Conservation (phyloP, 2,113 vertebrate species). For the Oceanodroma tethys region DNA sequence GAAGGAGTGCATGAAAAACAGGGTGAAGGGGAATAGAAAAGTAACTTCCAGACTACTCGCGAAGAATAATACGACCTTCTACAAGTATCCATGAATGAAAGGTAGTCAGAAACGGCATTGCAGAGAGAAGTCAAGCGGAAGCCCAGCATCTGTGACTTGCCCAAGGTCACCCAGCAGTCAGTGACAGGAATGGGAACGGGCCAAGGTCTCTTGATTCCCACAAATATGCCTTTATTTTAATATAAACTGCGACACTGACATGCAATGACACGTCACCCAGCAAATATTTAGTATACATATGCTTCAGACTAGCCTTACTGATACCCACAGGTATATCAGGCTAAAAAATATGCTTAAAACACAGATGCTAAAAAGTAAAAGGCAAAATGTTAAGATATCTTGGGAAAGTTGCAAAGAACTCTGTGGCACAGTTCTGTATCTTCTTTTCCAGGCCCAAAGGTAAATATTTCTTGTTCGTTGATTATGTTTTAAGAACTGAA, state of each 20-base stretch:
- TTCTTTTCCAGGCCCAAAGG: neutral
- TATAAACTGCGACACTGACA: neutral
- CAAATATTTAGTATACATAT: fast-evolving
- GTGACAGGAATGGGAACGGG: neutral
- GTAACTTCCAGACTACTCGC: neutral
- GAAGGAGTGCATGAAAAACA: neutral
- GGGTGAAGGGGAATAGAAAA: neutral
- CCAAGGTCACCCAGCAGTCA: neutral
- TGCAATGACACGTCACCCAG: neutral
- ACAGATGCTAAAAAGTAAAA: neutral
- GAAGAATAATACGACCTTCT: neutral
- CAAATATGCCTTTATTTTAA: neutral
- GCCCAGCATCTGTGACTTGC: neutral
- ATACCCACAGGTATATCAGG: neutral
- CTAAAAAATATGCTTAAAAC: neutral
- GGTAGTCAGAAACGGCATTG: neutral
- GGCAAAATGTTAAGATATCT: neutral
- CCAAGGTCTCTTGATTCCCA: neutral
- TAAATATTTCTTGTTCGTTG: conserved; percentile 20
- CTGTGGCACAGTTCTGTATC: neutral
- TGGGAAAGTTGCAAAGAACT: neutral
- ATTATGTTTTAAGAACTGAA: neutral
- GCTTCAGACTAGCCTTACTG: neutral
- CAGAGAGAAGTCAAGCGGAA: neutral
- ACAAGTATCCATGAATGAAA: neutral